Conservation (phyloP, 2,113 vertebrate species). For the Erythrocercus mccallii region DNA sequence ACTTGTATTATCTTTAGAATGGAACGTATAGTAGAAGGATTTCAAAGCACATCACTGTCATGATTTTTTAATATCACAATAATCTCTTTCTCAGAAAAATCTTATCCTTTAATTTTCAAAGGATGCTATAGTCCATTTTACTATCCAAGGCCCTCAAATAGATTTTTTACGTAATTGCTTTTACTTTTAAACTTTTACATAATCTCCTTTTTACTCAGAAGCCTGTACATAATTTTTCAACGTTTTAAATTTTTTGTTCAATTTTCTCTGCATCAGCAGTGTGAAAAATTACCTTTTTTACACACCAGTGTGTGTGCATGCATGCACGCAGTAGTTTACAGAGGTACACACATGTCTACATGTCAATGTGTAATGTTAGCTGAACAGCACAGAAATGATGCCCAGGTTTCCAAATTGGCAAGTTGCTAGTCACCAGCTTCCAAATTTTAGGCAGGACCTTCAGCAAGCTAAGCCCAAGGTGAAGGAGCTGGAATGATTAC, state of each 20-base stretch:
- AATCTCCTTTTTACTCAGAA: not conserved
- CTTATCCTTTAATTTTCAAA: not conserved
- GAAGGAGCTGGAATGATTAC: not conserved
- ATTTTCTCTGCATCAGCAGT: not conserved
- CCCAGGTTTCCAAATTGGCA: not conserved
- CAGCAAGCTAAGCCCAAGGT: not conserved
- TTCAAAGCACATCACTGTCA: not conserved
- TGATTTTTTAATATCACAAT: not conserved
- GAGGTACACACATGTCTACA: rapidly evolving
- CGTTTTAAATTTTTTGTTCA: not conserved
- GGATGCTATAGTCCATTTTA: not conserved
- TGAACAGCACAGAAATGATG: not conserved
- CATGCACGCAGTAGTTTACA: not conserved
- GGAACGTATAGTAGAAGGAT: not conserved
- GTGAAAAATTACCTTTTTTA: not conserved
- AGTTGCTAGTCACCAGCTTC: not conserved
- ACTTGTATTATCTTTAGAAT: not conserved
- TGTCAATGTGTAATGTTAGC: not conserved
- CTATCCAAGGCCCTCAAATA: not conserved
- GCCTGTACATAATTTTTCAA: not conserved
- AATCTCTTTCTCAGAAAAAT: not conserved
- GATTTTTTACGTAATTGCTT: too few relatives aligned
- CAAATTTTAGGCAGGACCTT: not conserved
- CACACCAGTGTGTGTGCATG: not conserved
- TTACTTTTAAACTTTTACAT: not conserved